phyloP scores from a whole-genome alignment of 2,113 vertebrate species.

The Cephalopholis sonnerati region DNA sequence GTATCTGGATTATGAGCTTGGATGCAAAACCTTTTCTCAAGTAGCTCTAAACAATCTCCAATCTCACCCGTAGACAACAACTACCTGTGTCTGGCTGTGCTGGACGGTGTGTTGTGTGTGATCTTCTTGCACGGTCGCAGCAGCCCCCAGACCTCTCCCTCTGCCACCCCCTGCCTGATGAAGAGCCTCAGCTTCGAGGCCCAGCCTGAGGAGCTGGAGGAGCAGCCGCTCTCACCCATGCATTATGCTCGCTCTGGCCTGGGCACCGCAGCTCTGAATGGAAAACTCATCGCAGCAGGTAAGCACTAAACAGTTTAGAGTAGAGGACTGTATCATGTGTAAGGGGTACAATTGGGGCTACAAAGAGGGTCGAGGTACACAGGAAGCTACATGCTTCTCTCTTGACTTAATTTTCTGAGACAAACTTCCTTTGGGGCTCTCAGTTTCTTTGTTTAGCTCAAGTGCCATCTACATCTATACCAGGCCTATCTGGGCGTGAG shows the following conservation, averaged over 20 bases:
- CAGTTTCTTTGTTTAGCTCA: neutral
- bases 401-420: neutral
- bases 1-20: neutral
- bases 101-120: slow-evolving; percentile 94
- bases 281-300: slow-evolving; percentile 95
- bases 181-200: slow-evolving; percentile 98
- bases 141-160: slow-evolving; percentile 95
- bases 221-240: slow-evolving; percentile 95
- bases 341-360: neutral
- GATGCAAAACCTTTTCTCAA: neutral
- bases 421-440: neutral
- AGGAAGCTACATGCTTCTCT: neutral
- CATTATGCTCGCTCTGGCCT: slow-evolving; percentile 96
- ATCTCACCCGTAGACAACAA: slow-evolving; percentile 87
- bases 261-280: slow-evolving; percentile 91
- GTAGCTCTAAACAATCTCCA: neutral
- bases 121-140: slow-evolving; percentile 97
- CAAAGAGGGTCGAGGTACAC: neutral
- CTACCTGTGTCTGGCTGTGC: slow-evolving; percentile 96
- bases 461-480: neutral
- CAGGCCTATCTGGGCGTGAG: neutral
- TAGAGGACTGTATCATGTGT: neutral
- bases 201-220: slow-evolving; percentile 86
- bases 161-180: slow-evolving; percentile 92
- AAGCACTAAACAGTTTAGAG: neutral